Evolutionary conservation across 2,888 invertebrate species (phyloP).

Genomic region (Cordilura impudica): DNA sequence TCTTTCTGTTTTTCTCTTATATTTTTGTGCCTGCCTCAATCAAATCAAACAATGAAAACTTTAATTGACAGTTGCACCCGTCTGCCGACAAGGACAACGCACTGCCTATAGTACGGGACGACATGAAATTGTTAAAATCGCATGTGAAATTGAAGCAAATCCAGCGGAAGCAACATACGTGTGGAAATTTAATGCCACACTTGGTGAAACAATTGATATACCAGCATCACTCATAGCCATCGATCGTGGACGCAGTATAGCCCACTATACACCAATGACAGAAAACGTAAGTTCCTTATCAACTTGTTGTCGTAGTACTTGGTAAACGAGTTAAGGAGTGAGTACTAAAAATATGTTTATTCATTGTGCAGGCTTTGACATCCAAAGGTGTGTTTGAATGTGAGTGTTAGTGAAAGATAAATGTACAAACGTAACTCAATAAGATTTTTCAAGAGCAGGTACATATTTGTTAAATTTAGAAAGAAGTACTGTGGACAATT

Average conservation of each 20-base stretch:
- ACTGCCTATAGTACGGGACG: slow-evolving; percentile 86
- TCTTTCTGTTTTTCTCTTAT: slow-evolving; percentile 13
- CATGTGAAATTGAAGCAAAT: slow-evolving; percentile 87
- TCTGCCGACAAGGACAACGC: slow-evolving; percentile 84
- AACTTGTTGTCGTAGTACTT: neutral
- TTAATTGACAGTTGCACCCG: slow-evolving; percentile 82
- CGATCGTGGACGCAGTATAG: slow-evolving; percentile 82
- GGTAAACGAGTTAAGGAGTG: neutral
- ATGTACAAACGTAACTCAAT: neutral
- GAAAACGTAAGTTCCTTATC: slow-evolving; percentile 78
- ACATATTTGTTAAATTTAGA: too few relatives aligned
- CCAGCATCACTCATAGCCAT: slow-evolving; percentile 81
- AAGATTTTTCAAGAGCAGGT: neutral
- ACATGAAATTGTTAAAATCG: slow-evolving; percentile 83
- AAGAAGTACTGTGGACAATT: too few relatives aligned
- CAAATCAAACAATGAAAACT: slow-evolving; percentile 44
- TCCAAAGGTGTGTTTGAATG: neutral
- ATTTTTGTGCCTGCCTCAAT: slow-evolving; percentile 15
- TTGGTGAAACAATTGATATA: slow-evolving; percentile 83
- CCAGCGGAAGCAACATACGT: slow-evolving; percentile 84
- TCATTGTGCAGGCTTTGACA: neutral
- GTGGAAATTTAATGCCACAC: slow-evolving; percentile 88
- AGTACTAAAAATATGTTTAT: neutral
- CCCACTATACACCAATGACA: slow-evolving; percentile 85
- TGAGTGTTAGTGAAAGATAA: slow-evolving; percentile 22